phyloP scores from a whole-genome alignment of 2,113 vertebrate genomes.

The Craseonycteris thonglongyai region DNA sequence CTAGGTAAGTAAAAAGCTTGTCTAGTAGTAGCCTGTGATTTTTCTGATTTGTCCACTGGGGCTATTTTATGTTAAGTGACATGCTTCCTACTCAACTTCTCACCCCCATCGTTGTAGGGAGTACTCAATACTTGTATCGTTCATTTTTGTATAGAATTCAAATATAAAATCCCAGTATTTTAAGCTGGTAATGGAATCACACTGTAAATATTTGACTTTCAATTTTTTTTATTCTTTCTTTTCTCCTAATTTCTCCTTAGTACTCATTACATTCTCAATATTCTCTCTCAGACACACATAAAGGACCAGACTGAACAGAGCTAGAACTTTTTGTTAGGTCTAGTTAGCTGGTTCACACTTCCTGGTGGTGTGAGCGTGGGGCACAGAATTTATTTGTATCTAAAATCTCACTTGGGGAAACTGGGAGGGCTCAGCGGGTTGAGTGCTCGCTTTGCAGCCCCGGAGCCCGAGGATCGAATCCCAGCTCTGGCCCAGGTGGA shows the following conservation, averaged over 20 bases:
- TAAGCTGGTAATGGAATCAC: neutral
- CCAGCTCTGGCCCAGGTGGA: no score
- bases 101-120: neutral
- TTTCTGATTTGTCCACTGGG: neutral
- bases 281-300: neutral
- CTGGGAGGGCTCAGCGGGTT: no score
- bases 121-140: neutral
- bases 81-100: neutral
- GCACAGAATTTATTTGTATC: neutral
- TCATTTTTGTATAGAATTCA: neutral
- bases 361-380: neutral
- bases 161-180: neutral
- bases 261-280: neutral
- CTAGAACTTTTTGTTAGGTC: neutral
- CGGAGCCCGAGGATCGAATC: no score
- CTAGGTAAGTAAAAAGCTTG: neutral
- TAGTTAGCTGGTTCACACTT: neutral
- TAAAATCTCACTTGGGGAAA: no score
- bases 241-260: neutral
- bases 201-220: neutral
- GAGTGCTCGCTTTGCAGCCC: no score
- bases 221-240: neutral
- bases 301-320: neutral
- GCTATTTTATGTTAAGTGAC: neutral
- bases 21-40: neutral